Evolutionary conservation across 1,140 invertebrate species (phyloP).

Genomic region (Drosophila hydei): DNA sequence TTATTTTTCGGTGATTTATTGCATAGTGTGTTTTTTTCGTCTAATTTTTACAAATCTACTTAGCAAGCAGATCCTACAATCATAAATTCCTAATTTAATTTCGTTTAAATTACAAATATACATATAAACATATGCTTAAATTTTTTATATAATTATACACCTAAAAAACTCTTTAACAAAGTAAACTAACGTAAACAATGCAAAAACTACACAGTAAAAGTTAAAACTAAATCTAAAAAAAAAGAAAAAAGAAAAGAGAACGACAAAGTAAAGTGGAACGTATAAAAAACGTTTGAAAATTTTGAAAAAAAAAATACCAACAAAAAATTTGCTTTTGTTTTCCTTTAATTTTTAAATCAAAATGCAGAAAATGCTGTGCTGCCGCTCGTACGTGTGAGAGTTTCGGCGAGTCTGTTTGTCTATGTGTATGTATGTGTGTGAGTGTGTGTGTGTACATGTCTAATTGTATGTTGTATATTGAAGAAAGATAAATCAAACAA

Average conservation of each 20-base stretch:
- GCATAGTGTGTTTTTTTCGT: conserved; percentile 69
- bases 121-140: conserved; percentile 69
- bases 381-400: conserved; percentile 4
- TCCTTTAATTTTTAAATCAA: conserved; percentile 50
- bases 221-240: conserved; percentile 14
- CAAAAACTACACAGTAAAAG: conserved; percentile 31
- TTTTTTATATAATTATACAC: conserved; percentile 77
- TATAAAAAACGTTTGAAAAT: conserved; percentile 72
- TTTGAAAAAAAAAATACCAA: conserved; percentile 70
- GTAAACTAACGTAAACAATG: conserved; percentile 49
- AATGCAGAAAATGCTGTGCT: conserved; percentile 10
- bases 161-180: conserved; percentile 64
- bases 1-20: conserved; percentile 81
- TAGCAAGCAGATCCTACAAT: conserved; percentile 72
- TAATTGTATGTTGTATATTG: conserved; percentile 29
- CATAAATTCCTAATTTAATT: conserved; percentile 81
- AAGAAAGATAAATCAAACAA: background rate
- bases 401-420: background rate
- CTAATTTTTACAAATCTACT: conserved; percentile 71
- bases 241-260: conserved; percentile 46
- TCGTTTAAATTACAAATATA: conserved; percentile 78
- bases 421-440: conserved; percentile 8
- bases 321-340: conserved; percentile 50
- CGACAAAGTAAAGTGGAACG: conserved; percentile 72
- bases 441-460: conserved; percentile 29